Evolutionary conservation across 2,888 invertebrate species (phyloP).

Genomic region (Spodoptera exigua): DNA sequence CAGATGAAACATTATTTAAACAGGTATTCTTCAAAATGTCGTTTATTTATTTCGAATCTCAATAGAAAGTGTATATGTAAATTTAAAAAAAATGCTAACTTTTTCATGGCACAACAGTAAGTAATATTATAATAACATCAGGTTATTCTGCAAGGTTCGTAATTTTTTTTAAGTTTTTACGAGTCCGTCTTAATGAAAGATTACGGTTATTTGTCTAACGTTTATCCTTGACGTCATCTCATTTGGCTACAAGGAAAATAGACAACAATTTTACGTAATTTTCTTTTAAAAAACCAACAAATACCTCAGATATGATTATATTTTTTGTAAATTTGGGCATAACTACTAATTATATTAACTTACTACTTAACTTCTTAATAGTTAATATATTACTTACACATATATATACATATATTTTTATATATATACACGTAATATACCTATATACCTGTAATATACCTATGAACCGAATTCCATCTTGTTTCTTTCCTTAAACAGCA

Average conservation of each 20-base stretch:
- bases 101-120: no score
- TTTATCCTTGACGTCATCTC: conserved; percentile 12
- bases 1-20: conserved; percentile 4
- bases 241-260: conserved; percentile 24
- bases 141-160: conserved; percentile 16
- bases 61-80: no score
- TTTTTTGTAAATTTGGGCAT: conserved; percentile 1
- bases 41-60: conserved; percentile 37
- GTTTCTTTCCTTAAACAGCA: no score
- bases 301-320: not conserved
- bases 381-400: no score
- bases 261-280: conserved; percentile 1
- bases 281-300: conserved; percentile 10
- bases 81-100: no score
- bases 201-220: conserved; percentile 10
- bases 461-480: no score
- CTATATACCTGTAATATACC: no score
- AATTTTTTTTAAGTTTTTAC: not conserved
- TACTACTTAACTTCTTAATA: no score
- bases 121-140: conserved; percentile 4
- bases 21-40: conserved; percentile 9
- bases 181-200: conserved; percentile 14
- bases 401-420: not conserved
- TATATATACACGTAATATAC: not conserved
- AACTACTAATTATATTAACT: no score